These are phyloP conservation scores for Rhynchomys soricoides DNA, from an alignment of 2,113 vertebrate species.

Conservation along the genomic window DNA sequence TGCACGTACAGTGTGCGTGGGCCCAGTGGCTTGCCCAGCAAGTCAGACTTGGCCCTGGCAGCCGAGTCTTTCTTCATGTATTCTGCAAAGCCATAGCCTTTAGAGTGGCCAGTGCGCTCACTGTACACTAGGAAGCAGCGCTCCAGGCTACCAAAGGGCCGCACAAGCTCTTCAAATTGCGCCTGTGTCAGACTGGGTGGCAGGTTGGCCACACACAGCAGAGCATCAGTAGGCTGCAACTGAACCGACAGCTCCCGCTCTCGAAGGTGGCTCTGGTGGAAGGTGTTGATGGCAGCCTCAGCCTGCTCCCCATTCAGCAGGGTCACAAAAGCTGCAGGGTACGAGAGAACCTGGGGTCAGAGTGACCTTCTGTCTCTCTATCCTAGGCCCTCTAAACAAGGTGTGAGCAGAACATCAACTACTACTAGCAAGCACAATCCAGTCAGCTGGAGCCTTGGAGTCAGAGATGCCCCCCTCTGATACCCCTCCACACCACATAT, in stretches of 20 bases:
- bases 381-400: not conserved
- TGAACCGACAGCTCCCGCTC: constrained; percentile 94
- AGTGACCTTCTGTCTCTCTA: not conserved
- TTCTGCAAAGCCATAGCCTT: constrained; percentile 96
- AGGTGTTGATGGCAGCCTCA: constrained; percentile 90
- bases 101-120: constrained; percentile 89
- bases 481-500: not conserved
- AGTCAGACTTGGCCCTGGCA: constrained; percentile 93
- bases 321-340: constrained; percentile 87
- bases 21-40: constrained; percentile 93
- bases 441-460: not conserved
- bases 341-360: not conserved
- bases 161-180: constrained; percentile 95
- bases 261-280: constrained; percentile 91
- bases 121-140: constrained; percentile 96
- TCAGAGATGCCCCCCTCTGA: not conserved
- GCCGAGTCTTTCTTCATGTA: constrained; percentile 98
- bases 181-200: constrained; percentile 92
- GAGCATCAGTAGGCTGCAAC: constrained; percentile 94
- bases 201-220: constrained; percentile 95
- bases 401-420: not conserved
- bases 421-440: not conserved
- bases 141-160: constrained; percentile 95
- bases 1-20: constrained; percentile 94
- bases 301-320: constrained; percentile 95